Evolutionary conservation across 2,113 vertebrate species (phyloP).

Genomic region (Myrmecophaga tridactyla): DNA sequence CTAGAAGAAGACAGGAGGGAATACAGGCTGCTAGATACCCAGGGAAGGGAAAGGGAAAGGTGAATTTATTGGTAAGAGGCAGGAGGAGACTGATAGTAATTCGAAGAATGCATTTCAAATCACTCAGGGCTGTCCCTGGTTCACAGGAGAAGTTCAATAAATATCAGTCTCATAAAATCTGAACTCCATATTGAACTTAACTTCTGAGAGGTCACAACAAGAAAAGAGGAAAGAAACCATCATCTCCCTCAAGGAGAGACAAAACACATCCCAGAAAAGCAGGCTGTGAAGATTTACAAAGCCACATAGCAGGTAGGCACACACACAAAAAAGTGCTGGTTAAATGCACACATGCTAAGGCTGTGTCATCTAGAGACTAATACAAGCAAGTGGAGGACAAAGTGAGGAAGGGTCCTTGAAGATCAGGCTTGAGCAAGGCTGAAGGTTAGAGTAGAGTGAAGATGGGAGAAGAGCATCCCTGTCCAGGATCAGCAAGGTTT

Average conservation of each 20-base stretch:
- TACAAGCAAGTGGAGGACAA: fast-evolving
- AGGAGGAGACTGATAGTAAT: neutral
- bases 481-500: neutral
- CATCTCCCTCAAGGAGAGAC: neutral
- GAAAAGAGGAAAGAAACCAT: neutral
- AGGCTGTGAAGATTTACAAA: neutral
- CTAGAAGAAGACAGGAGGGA: neutral
- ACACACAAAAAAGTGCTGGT: neutral
- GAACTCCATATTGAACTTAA: neutral
- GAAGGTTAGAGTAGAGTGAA: fast-evolving
- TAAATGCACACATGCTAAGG: neutral
- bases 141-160: neutral
- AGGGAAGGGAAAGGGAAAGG: too few species aligned
- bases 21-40: fast-evolving
- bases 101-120: neutral
- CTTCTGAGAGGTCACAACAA: neutral
- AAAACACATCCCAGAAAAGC: neutral
- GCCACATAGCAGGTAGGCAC: too few species aligned
- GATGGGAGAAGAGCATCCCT: fast-evolving
- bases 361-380: fast-evolving
- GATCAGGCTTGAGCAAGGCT: neutral
- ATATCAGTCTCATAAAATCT: neutral
- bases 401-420: fast-evolving
- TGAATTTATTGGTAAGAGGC: too few species aligned
- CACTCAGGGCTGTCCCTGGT: neutral